Evolutionary conservation across 2,113 vertebrate species (phyloP).

Genomic region (rabbit (Oryctolagus cuniculus)): DNA sequence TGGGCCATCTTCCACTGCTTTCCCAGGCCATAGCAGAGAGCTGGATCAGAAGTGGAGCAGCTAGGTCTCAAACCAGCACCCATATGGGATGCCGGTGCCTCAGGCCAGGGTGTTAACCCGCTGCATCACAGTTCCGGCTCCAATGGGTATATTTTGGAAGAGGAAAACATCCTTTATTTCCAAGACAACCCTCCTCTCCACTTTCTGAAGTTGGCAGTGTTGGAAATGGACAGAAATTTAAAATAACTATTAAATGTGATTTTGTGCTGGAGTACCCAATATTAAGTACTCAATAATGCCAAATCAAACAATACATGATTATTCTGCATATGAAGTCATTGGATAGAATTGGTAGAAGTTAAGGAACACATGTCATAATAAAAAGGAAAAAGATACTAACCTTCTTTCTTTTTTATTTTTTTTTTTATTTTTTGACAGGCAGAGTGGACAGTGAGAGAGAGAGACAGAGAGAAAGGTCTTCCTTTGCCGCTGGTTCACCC

Average conservation of each 20-base stretch:
- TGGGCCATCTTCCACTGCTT: too few relatives aligned
- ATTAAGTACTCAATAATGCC: conserved; percentile 30
- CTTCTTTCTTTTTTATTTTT: too few relatives aligned
- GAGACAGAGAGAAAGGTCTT: too few relatives aligned
- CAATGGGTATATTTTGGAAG: neutral
- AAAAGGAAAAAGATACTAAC: neutral
- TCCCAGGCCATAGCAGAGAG: too few relatives aligned
- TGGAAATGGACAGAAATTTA: conserved; percentile 35
- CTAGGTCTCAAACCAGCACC: too few relatives aligned
- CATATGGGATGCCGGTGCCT: too few relatives aligned
- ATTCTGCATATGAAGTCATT: neutral
- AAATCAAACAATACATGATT: neutral
- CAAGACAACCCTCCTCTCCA: neutral
- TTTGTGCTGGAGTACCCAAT: neutral
- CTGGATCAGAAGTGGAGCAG: too few relatives aligned
- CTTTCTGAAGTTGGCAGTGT: neutral
- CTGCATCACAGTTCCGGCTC: too few relatives aligned
- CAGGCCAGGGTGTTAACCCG: too few relatives aligned
- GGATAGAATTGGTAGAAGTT: neutral
- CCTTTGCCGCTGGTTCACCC: too few relatives aligned
- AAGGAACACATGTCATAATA: neutral
- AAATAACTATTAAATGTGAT: conserved; percentile 46
- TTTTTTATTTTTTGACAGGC: too few relatives aligned
- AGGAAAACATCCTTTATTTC: neutral
- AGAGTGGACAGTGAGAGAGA: too few relatives aligned